These are phyloP conservation scores for Microplitis mediator DNA, from an alignment of 1,140 invertebrate genomes.

Conservation along the genomic window DNA sequence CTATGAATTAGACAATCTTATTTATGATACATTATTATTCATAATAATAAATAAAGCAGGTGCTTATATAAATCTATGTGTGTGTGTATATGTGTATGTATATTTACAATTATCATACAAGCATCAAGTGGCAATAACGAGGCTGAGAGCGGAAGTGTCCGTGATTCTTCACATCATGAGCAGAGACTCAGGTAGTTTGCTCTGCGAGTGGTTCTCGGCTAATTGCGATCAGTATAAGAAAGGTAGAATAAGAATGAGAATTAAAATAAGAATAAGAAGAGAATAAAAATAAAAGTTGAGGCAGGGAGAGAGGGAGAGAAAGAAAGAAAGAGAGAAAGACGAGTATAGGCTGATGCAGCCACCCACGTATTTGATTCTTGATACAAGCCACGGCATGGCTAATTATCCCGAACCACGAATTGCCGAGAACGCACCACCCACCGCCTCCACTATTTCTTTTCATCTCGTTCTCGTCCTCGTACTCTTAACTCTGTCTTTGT, in stretches of 20 bases:
- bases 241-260: background rate
- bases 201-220: slow-evolving; percentile 21
- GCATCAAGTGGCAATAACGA: background rate
- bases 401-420: slow-evolving; percentile 30
- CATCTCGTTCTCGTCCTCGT: background rate
- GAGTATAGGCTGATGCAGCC: slow-evolving; percentile 11
- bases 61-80: background rate
- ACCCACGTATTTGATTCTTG: slow-evolving; percentile 30
- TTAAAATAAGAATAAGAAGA: background rate
- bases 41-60: background rate
- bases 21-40: background rate
- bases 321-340: slow-evolving; percentile 5
- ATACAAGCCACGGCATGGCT: slow-evolving; percentile 28
- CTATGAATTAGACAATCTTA: background rate
- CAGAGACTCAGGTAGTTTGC: background rate
- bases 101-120: background rate
- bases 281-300: background rate
- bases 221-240: slow-evolving; percentile 18
- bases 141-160: slow-evolving; percentile 8
- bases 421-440: slow-evolving; percentile 25
- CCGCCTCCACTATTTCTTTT: slow-evolving; percentile 13
- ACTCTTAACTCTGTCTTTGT: background rate
- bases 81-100: background rate
- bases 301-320: background rate
- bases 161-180: background rate